Evolutionary conservation across 1,140 invertebrate genomes (phyloP).

Genomic region (Ctenoplectra terminalis): DNA sequence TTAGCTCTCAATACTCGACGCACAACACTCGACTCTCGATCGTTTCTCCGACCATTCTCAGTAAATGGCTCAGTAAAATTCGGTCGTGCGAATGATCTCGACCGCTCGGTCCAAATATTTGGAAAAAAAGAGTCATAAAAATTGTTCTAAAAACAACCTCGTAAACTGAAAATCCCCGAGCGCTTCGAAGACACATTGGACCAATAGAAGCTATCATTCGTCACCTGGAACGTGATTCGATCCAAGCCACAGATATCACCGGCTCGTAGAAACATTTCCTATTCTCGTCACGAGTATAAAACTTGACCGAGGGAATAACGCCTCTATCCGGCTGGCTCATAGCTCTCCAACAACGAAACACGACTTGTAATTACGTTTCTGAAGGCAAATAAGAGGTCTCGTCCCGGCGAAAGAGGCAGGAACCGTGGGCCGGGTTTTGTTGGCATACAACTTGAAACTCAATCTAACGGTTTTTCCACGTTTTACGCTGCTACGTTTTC

Average conservation of each 20-base stretch:
- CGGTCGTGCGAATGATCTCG: too few relatives aligned
- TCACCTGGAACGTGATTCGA: too few relatives aligned
- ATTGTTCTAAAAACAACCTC: too few relatives aligned
- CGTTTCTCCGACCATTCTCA: too few relatives aligned
- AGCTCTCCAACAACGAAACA: constrained; percentile 21
- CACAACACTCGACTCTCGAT: too few relatives aligned
- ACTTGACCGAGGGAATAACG: constrained; percentile 19
- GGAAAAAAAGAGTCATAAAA: too few relatives aligned
- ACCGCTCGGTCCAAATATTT: too few relatives aligned
- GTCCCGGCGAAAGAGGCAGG: constrained; percentile 8
- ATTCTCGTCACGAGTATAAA: constrained; percentile 5
- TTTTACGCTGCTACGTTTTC: constrained; percentile 36
- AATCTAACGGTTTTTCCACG: constrained; percentile 68
- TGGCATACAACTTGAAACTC: constrained; percentile 77
- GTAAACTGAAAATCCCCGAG: too few relatives aligned
- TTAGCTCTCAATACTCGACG: too few relatives aligned
- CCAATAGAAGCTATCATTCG: too few relatives aligned
- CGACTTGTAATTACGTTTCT: constrained; percentile 51
- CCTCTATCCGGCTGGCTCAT: background rate
- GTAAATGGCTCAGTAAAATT: too few relatives aligned
- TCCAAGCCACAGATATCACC: background rate
- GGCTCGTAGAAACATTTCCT: background rate
- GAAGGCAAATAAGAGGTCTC: constrained; percentile 51
- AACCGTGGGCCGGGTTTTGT: constrained; percentile 64
- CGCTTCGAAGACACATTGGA: too few relatives aligned